These are phyloP conservation scores for Amphilophus citrinellus DNA, from an alignment of 2,113 vertebrate genomes.

Conservation along the genomic window DNA sequence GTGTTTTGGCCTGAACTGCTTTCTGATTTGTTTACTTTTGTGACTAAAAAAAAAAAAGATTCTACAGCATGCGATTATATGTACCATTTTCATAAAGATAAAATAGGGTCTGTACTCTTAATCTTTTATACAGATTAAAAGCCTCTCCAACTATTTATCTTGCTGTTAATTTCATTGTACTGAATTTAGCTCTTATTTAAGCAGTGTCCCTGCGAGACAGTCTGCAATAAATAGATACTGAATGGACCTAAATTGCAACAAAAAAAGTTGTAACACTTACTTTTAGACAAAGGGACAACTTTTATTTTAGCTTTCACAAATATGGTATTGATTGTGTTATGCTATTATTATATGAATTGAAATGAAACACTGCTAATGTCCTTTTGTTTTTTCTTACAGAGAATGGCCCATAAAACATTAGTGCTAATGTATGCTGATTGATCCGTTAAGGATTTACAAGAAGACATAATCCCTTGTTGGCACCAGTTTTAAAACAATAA, in stretches of 20 bases:
- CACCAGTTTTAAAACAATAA: not conserved
- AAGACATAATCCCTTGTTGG: not conserved
- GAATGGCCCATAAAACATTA: conserved; percentile 4
- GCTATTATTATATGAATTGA: not conserved
- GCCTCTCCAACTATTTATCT: not conserved
- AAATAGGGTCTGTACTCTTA: not conserved
- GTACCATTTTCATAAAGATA: not conserved
- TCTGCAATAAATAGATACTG: not conserved
- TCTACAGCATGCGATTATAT: not conserved
- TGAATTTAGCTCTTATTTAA: not conserved
- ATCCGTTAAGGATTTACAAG: conserved; percentile 10
- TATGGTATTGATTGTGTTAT: not conserved
- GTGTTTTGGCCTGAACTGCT: not conserved
- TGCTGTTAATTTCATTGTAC: not conserved
- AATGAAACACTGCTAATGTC: not conserved
- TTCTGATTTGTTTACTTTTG: not conserved
- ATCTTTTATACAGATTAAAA: not conserved
- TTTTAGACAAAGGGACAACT: not conserved
- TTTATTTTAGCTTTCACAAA: conserved; percentile 2
- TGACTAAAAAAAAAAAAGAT: not conserved
- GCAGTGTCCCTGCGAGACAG: not conserved
- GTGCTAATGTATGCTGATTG: conserved; percentile 1
- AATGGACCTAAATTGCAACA: not conserved
- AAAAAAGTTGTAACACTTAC: not conserved
- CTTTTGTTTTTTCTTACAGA: conserved; percentile 1